These are phyloP conservation scores for Aegotheles bennettii DNA, from an alignment of 2,113 vertebrate species.

Conservation along the genomic window DNA sequence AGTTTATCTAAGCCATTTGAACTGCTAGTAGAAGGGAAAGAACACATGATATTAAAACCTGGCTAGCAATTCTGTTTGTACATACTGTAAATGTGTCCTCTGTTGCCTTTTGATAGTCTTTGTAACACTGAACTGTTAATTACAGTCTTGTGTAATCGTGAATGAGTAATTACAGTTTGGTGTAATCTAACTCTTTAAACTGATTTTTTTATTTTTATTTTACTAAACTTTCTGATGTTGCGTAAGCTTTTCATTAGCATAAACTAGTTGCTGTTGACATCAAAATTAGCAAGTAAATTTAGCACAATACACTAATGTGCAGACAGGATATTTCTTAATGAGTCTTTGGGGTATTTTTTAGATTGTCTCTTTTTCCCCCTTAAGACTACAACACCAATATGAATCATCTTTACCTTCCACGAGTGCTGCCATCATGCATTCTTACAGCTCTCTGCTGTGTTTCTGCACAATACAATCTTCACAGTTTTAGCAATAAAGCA, in stretches of 20 bases:
- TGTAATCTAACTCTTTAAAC: neutral
- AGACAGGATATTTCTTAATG: conserved; percentile 65
- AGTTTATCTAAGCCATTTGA: neutral
- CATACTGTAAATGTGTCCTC: neutral
- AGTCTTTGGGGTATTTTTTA: conserved; percentile 66
- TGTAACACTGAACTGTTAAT: neutral
- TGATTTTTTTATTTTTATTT: neutral
- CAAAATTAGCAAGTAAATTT: conserved; percentile 63
- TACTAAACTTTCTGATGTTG: conserved; percentile 29
- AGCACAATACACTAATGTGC: conserved; percentile 55
- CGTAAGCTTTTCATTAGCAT: conserved; percentile 64
- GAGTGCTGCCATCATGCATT: neutral
- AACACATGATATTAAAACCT: neutral
- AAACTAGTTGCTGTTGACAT: conserved; percentile 61
- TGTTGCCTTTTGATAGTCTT: neutral
- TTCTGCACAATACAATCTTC: neutral
- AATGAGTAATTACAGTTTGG: neutral
- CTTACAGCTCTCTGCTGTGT: neutral
- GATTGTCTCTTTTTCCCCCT: neutral
- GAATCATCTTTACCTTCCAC: neutral
- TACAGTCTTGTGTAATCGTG: neutral
- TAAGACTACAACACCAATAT: neutral
- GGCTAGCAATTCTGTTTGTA: neutral
- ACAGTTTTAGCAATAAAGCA: neutral
- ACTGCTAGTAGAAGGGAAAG: neutral